Evolutionary conservation across 2,113 vertebrate genomes (phyloP), one percentile per base, ranked within the genome.

Genomic region (Chloroceryle aenea): DNA sequence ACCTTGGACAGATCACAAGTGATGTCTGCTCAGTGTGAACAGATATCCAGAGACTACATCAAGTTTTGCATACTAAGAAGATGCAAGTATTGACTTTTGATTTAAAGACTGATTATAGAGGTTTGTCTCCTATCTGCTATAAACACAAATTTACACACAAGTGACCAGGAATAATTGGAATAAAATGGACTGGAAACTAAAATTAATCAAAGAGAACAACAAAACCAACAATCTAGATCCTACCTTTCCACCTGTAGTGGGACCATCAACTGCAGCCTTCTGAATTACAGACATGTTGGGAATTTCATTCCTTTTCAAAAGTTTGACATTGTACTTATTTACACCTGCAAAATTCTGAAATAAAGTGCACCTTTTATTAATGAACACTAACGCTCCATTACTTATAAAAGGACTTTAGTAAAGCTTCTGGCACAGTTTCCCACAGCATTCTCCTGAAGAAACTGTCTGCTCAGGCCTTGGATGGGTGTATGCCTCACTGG

Each of bases 291-390:
- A 82, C 42, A 88, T 36, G 78, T 63, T 97, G 45, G 96, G 76
- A 87, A 92, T 97, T 96, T 97, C 97, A 94, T 97, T 98, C 96
- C 98, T 98, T 91, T 98, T 98, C 95, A 98, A 8, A 82, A 98
- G 98, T 59, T 98, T 98, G 88, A 98, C 94, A 87, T 88, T 97
- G 92, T 78, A 95, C 83, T 97, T 98, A 96, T 94, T 93, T 92
- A 91, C 30, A 67, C 92, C 97, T 94, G 94, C 43, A 82, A 97
- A 95, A 89, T 94, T 97, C 98, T 98, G 91, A 97, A 92, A 96
- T 69, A 97, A 88, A 96, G 59, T 80, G 58, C 64, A 91, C 63
- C 61, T 40, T 59, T 93, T 92, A 84, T 79, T 90, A 81, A 1
- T 90, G 61, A 77, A 67, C 36, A 75, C n/a, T 67, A 73, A 59